Evolutionary conservation across 2,113 vertebrate species (phyloP), one percentile per base, ranked within the genome.

Genomic region (Hippocampus abdominalis): DNA sequence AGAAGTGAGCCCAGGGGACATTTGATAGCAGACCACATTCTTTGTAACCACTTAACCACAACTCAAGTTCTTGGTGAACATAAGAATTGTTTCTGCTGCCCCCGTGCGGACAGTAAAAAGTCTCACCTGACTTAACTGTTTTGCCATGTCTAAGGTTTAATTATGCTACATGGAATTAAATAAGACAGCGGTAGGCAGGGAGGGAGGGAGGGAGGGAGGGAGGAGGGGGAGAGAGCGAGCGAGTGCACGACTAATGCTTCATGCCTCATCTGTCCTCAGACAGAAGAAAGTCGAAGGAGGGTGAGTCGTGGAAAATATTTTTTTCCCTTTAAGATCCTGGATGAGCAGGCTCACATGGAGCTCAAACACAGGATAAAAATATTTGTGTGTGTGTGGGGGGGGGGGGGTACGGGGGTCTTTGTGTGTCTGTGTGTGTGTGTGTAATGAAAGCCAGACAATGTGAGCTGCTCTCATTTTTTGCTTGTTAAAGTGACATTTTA

Each of bases 291-390:
- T 44, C 57, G 70, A 71, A 68, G 75, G 76, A 73, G 75, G 69
- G 72, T 36, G 48, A 62, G 73, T 70, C 48, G 69, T 68, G 85
- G 80, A 86, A 86, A 85, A 72, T 65, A 71, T 81, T 86, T 27
- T 48, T 36, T n/a, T 25, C 87, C 69, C 21, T 56, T 53, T 69
- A 66, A 59, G 62, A 75, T 73, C 92, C 90, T 89, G 95, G 93
- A 95, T 94, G 92, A 90, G 88, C 93, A 91, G 94, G 94, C 90
- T 88, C 92, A 94, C 87, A 92, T 91, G 91, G 93, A 88, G 64
- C 18, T 74, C 42, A 53, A 66, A 59, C 27, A 40, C 56, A 53
- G 73, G 67, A 77, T 72, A 68, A 84, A 80, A 79, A 72, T 74
- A 86, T 72, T 64, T 61, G 15, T n/a, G 2, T n/a, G 48, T 49